Evolutionary conservation across 1,140 invertebrate genomes (phyloP).

Genomic region (Brachionus rotundiformis): DNA sequence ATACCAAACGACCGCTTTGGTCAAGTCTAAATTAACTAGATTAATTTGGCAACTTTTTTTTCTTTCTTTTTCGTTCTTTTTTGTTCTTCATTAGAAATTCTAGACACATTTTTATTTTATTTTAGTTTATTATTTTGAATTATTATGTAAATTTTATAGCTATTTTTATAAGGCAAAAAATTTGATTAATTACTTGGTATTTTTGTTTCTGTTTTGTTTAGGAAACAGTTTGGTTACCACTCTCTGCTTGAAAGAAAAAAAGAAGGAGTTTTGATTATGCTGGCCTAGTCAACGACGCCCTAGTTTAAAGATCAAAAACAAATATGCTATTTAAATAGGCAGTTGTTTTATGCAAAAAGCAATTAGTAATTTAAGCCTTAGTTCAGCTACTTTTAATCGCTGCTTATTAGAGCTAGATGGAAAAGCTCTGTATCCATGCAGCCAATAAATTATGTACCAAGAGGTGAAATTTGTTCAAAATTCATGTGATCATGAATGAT

Average conservation of each 20-base stretch:
- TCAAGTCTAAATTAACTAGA: too few species aligned
- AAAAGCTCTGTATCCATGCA: neutral
- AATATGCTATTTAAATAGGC: neutral
- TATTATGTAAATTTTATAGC: conserved; percentile 17
- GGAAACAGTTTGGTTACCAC: neutral
- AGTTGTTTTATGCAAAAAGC: neutral
- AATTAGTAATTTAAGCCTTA: conserved; percentile 8
- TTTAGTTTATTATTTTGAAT: neutral
- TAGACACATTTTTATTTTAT: conserved; percentile 9
- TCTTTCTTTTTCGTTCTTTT: neutral
- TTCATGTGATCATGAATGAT: neutral
- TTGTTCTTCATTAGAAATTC: neutral
- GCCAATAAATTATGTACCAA: neutral
- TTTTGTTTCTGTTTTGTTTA: neutral
- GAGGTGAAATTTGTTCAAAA: neutral
- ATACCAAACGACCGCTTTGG: too few species aligned
- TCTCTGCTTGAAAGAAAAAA: too few species aligned
- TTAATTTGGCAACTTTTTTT: too few species aligned
- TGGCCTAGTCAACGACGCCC: neutral
- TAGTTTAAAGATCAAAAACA: neutral
- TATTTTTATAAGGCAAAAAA: conserved; percentile 5
- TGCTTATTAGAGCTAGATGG: neutral
- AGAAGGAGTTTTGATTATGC: neutral
- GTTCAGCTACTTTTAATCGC: neutral
- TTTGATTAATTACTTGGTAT: neutral